Evolutionary conservation across 2,797 vertebrate species (phyloP).

Genomic region (Limnodromus scolopaceus): DNA sequence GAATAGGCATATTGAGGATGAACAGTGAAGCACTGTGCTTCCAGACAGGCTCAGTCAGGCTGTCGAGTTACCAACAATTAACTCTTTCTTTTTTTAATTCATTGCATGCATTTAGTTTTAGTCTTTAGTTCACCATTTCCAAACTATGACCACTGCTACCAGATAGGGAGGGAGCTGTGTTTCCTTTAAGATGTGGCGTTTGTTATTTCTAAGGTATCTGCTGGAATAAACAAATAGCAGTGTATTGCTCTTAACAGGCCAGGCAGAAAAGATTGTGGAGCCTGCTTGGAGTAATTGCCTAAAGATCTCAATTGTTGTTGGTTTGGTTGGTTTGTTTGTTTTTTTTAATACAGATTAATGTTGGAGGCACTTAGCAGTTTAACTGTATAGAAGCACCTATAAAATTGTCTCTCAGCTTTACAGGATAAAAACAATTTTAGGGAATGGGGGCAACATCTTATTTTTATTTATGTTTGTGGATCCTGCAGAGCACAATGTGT

Average conservation of each 20-base stretch:
- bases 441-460: not conserved
- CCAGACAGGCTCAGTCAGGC: not conserved
- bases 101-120: not conserved
- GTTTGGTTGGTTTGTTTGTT: not conserved
- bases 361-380: not conserved
- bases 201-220: not conserved
- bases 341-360: not conserved
- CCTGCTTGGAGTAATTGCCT: not conserved
- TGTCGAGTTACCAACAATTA: conserved; percentile 8
- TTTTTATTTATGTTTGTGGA: not conserved
- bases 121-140: not conserved
- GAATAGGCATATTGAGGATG: conserved; percentile 41
- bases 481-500: not conserved
- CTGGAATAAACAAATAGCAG: not conserved
- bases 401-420: not conserved
- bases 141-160: not conserved
- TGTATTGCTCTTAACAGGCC: not conserved
- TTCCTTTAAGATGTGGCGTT: not conserved
- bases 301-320: not conserved
- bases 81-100: conserved; percentile 15
- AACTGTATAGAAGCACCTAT: not conserved
- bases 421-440: not conserved
- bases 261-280: not conserved
- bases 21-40: conserved; percentile 36
- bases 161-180: not conserved